phyloP scores from a whole-genome alignment of 2,113 vertebrate genomes.

The Anguilla japonica region DNA sequence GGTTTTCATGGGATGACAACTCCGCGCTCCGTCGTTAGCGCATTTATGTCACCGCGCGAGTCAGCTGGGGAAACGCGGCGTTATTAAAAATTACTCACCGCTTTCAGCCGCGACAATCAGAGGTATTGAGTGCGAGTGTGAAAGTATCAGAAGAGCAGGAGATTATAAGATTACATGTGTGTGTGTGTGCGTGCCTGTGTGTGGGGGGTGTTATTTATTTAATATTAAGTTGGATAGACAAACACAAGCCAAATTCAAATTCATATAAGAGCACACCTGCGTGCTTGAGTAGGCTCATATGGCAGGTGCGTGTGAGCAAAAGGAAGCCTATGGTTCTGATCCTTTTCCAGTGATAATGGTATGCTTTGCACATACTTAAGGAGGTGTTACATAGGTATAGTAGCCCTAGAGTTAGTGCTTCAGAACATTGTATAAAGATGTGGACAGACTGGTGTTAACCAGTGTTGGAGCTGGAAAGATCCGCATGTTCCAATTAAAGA shows the following conservation, averaged over 20 bases:
- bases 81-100: background rate
- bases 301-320: background rate
- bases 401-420: background rate
- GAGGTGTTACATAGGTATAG: background rate
- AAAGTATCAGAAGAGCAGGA: background rate
- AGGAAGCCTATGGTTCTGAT: background rate
- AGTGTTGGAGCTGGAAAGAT: background rate
- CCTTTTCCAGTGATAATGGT: background rate
- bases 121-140: background rate
- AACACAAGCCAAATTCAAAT: no score
- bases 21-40: conserved; percentile 18
- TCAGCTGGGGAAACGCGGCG: background rate
- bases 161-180: background rate
- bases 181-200: no score
- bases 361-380: background rate
- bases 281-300: no score
- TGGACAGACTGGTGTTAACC: background rate
- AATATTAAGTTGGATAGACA: no score
- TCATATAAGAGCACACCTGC: no score
- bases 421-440: background rate
- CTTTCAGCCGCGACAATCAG: background rate
- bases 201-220: background rate
- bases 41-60: background rate
- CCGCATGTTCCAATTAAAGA: background rate
- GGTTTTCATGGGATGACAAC: conserved; percentile 14